Base-by-base conservation (phyloP, 2,797 vertebrate species). In the Sebastes umbrosus region DNA sequence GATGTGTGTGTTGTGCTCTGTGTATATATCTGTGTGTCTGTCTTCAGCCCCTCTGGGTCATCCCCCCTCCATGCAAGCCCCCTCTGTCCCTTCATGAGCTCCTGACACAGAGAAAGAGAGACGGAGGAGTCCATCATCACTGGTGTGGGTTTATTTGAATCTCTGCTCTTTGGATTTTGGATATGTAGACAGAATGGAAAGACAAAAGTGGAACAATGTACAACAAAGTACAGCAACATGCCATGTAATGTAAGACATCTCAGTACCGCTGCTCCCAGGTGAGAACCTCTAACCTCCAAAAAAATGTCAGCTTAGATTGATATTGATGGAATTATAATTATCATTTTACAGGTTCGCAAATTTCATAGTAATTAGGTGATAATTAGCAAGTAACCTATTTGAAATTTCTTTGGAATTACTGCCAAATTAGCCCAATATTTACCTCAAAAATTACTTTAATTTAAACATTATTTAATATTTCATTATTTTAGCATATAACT, bases 81-180 rank as follows among this genome's bases (percentile, higher is more conserved):
- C 89, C 72, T 82, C 81, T 80, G 78, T 79, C 85, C 87, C 72
- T 34, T 76, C 71, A 80, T 83, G 90, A 92, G 86, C 88, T 90
- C 91, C 90, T 91, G 93, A 95, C 89, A 93, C 92, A 95, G 90
- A 94, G 84, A 95, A 77, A 91, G 86, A 93, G 93, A 95, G 91
- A 91, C 89, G 73, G 78, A 82, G 84, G 71, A 82, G 86, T 92
- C 22, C 77, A 91, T 94, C 90, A 93, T 94, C 90, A 93, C 85
- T 86, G 87, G 27, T 65, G 69, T 75, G 84, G 85, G 74, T 95
- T 95, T 93, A 93, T 94, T 95, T 74, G 63, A 46, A 62, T 83
- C 90, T 84, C 79, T 91, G 82, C 80, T 87, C 36, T 67, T 52
- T 73, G 36, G 36, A 16, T 43, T 88, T 84, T 84, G 59, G 82